These are phyloP conservation scores for Sphaerodactylus townsendi DNA, from an alignment of 2,113 vertebrate genomes.

Conservation along the genomic window DNA sequence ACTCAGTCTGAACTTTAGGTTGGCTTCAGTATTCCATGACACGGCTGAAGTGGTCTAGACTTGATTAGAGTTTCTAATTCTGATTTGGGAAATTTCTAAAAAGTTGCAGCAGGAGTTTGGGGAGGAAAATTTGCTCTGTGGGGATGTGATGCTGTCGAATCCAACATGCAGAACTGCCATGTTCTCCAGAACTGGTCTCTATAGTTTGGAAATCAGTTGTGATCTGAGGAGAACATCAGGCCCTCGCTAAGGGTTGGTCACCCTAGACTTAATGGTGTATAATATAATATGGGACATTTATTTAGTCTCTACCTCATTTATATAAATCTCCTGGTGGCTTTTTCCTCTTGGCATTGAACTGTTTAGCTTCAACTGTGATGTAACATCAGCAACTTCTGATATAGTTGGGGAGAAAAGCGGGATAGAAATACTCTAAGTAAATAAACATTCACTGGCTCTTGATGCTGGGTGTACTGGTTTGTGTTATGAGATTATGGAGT, in stretches of 20 bases:
- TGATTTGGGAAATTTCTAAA: too few relatives aligned
- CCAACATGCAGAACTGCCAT: too few relatives aligned
- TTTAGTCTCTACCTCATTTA: neutral
- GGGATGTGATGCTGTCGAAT: too few relatives aligned
- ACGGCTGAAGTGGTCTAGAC: neutral
- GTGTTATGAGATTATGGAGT: neutral
- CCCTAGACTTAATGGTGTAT: slow-evolving; percentile 3
- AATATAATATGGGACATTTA: neutral
- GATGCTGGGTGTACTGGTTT: neutral
- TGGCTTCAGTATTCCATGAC: neutral
- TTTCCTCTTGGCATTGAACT: neutral
- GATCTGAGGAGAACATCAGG: too few relatives aligned
- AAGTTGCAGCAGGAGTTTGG: too few relatives aligned
- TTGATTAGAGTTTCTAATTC: neutral
- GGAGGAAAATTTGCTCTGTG: too few relatives aligned
- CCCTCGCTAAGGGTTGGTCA: too few relatives aligned
- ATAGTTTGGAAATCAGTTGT: too few relatives aligned
- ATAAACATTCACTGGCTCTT: neutral
- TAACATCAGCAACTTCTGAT: neutral
- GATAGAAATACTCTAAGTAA: too few relatives aligned
- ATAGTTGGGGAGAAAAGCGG: neutral
- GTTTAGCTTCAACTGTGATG: neutral
- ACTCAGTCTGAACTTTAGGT: neutral
- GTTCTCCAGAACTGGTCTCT: too few relatives aligned
- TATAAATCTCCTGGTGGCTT: neutral